These are phyloP conservation scores for Corapipo altera DNA, from an alignment of 2,113 vertebrate species.

Conservation along the genomic window DNA sequence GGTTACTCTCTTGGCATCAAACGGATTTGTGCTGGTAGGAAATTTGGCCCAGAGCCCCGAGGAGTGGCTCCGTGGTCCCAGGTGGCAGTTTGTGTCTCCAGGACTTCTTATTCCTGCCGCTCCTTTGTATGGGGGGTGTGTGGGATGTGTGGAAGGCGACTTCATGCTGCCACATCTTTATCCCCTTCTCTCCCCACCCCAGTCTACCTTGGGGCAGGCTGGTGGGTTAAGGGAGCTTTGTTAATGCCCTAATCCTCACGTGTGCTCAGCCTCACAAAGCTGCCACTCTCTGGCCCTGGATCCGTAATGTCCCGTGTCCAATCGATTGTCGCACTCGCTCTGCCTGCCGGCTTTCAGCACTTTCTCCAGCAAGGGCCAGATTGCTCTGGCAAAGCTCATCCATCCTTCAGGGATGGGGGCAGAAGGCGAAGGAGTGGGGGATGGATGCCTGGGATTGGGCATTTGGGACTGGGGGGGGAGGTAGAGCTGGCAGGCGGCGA, in stretches of 20 bases:
- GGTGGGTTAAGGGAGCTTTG: slow-evolving; percentile 48
- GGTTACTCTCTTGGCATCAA: slow-evolving; percentile 4
- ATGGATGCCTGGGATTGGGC: neutral
- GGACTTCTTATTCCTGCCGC: neutral
- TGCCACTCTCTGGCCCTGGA: neutral
- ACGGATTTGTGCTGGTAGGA: neutral
- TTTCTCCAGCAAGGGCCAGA: slow-evolving; percentile 42
- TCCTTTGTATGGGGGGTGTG: neutral
- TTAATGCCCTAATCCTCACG: slow-evolving; percentile 54
- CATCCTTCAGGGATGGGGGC: slow-evolving; percentile 15
- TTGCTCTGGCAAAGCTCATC: slow-evolving; percentile 58
- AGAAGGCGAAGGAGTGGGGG: neutral
- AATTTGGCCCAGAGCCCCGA: slow-evolving; percentile 28
- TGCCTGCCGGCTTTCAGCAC: neutral
- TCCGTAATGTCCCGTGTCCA: slow-evolving; percentile 64
- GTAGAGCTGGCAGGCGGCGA: neutral
- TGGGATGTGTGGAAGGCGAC: neutral
- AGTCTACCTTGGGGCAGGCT: slow-evolving; percentile 44
- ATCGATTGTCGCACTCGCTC: slow-evolving; percentile 49
- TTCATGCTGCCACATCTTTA: neutral
- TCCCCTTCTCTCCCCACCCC: neutral
- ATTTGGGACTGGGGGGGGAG: neutral
- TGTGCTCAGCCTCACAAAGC: slow-evolving; percentile 52
- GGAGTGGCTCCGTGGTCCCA: neutral
- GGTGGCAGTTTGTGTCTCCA: neutral